Percentiles rank a stretch among this genome's conserved stretches.
phyloP scores from a whole-genome alignment of 1,140 invertebrate genomes.

The Papilio polytes region DNA sequence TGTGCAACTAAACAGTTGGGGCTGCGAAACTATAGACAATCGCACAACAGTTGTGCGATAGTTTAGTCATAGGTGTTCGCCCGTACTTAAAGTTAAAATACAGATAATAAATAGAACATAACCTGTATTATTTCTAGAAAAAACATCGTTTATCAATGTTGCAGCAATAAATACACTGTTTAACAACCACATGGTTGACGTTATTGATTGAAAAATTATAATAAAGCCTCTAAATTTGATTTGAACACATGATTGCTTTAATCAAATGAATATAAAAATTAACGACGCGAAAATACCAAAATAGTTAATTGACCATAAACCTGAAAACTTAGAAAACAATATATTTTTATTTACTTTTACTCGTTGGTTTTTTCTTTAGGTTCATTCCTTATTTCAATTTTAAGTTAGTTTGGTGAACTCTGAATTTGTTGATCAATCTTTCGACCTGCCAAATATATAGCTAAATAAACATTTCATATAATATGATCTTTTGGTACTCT shows the following conservation, averaged over 20 bases:
- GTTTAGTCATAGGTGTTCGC: too few species aligned
- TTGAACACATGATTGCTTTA: conserved; percentile 1
- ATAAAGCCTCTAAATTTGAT: too few species aligned
- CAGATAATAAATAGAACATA: neutral
- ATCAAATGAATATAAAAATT: conserved; percentile 15
- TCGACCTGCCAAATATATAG: neutral
- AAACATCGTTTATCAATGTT: neutral
- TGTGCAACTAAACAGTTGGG: too few species aligned
- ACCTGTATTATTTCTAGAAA: neutral
- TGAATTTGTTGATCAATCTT: too few species aligned
- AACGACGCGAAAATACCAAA: conserved; percentile 18
- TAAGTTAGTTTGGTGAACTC: too few species aligned
- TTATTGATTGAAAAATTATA: neutral
- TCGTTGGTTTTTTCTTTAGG: neutral
- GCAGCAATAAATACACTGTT: neutral
- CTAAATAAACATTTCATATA: neutral
- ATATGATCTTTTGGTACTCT: neutral
- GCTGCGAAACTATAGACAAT: too few species aligned
- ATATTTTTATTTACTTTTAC: neutral
- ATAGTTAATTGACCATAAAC: neutral
- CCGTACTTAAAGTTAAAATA: too few species aligned
- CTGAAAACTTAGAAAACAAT: too few species aligned
- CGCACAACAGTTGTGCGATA: too few species aligned
- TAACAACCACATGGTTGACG: neutral
- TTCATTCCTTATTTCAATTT: too few species aligned